Evolutionary conservation across 30 jellyfish, hydroid and myxozoan species (phyloP).

Genomic region (Clytia hemisphaerica): DNA sequence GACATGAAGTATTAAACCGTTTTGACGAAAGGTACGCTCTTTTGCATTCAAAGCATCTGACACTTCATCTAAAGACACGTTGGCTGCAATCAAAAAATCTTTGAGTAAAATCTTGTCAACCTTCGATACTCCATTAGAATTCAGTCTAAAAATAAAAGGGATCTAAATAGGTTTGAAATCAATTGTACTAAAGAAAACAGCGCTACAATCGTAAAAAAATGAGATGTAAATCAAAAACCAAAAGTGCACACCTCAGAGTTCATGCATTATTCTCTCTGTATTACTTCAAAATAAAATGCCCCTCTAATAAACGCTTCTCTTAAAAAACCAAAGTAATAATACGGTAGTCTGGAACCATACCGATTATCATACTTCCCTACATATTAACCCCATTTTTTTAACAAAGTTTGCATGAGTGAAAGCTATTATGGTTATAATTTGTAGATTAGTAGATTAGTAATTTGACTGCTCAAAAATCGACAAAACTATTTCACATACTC

Average conservation of each 20-base stretch:
- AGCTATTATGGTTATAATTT: too few species aligned
- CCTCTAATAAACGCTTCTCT: too few species aligned
- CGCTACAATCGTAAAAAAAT: neutral
- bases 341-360: too few species aligned
- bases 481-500: too few species aligned
- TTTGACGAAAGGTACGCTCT: slow-evolving; percentile 67
- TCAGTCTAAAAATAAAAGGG: slow-evolving; percentile 38
- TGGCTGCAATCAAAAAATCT: slow-evolving; percentile 64
- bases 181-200: neutral
- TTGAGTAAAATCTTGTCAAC: slow-evolving; percentile 65
- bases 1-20: slow-evolving; percentile 75
- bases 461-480: too few species aligned
- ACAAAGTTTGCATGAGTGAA: too few species aligned
- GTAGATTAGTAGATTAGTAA: too few species aligned
- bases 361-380: too few species aligned
- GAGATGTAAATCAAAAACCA: neutral
- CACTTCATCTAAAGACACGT: slow-evolving; percentile 31
- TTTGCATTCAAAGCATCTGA: slow-evolving; percentile 80
- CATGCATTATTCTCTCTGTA: too few species aligned
- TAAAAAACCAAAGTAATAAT: too few species aligned
- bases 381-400: too few species aligned
- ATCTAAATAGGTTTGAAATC: neutral
- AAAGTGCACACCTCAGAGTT: neutral
- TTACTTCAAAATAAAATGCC: too few species aligned
- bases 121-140: slow-evolving; percentile 17